Evolutionary conservation across 2,888 invertebrate genomes (phyloP), one percentile per base, ranked within the genome.

Genomic region (Lepidocyrtinus sp.): DNA sequence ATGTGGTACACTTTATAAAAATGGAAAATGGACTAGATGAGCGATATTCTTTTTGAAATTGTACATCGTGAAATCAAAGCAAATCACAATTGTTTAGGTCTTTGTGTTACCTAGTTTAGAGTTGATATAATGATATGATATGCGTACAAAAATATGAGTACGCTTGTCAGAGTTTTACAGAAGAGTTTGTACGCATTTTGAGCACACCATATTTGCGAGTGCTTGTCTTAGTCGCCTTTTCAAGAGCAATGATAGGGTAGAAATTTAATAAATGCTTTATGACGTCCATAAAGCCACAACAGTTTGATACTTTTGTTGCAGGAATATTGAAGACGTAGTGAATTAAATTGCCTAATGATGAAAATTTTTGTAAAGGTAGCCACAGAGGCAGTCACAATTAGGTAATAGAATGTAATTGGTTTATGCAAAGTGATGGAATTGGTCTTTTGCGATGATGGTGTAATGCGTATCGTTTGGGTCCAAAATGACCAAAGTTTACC

Each of bases 401-500:
- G 59, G n/a, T 7, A n/a, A 59, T 7, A 12, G n/a, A n/a, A n/a
- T n/a, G n/a, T n/a, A n/a, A n/a, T 55, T 55, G 15, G 55, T 55
- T 55, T 5, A 55, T 55, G 19, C 22, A 22, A 12, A 15, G 22
- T 59, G 59, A 59, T 22, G 59, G 59, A 7, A 59, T 21, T 59
- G 19, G 59, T 59, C 59, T 59, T 59, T 59, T 59, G 59, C 22
- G 21, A n/a, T 21, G 22, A 19, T 55, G 55, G 21, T 7, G n/a
- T 21, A 2, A 59, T 21, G 65, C 25, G 68, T 64, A 24, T 63
- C 45, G 45, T 72, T 64, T 55, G 19, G 36, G 25, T 72, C 63
- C 63, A 72, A 72, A 59, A 59, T 59, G 45, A 64, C 64, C 64
- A 46, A 45, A 15, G 2, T 50, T 62, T 50, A 17, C 72, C 72